Conservation (phyloP, 2,888 invertebrate genomes). For the Ennomos erosarius region DNA sequence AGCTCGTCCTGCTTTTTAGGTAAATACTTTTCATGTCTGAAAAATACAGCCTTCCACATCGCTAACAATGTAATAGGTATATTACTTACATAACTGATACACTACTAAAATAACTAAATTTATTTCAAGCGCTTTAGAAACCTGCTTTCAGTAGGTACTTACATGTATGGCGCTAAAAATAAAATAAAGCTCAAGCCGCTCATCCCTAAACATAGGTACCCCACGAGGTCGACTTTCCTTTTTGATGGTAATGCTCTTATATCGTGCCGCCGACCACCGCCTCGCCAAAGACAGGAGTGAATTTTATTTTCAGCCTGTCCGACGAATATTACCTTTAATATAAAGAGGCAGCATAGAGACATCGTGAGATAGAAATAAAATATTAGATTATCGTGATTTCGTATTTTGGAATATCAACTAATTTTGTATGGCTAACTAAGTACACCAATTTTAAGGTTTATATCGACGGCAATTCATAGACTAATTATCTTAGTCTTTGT, state of each 20-base stretch:
- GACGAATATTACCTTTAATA: background rate
- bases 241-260: constrained; percentile 62
- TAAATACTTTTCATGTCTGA: too few species aligned
- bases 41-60: too few species aligned
- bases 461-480: too few species aligned
- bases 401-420: too few species aligned
- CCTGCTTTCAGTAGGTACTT: background rate
- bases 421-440: too few species aligned
- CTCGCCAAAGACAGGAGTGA: constrained; percentile 2
- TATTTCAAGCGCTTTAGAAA: constrained; percentile 7
- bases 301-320: constrained; percentile 7
- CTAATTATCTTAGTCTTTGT: too few species aligned
- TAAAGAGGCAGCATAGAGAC: background rate
- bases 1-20: too few species aligned
- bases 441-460: too few species aligned
- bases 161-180: constrained; percentile 39
- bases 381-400: too few species aligned
- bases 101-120: too few species aligned
- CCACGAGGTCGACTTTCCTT: constrained; percentile 44
- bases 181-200: constrained; percentile 16
- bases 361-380: background rate
- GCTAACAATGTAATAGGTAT: too few species aligned
- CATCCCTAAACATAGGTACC: constrained; percentile 33
- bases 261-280: constrained; percentile 29
- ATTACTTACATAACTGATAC: too few species aligned